phyloP scores from a whole-genome alignment of 2,888 invertebrate species.

The Tipula helvola region DNA sequence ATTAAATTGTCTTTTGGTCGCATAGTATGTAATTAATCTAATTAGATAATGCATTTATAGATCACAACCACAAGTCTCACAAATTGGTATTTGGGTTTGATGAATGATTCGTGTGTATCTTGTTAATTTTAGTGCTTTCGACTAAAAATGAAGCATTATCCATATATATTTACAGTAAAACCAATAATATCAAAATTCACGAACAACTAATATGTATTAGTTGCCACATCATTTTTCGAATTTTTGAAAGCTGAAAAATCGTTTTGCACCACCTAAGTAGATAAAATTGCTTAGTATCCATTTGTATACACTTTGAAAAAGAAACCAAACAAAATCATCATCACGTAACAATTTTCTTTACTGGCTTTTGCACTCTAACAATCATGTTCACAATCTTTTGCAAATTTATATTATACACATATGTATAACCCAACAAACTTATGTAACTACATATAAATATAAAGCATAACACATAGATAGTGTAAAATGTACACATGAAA shows the following conservation, averaged over 20 bases:
- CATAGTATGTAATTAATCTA: not conserved
- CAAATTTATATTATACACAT: not conserved
- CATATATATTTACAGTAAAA: not conserved
- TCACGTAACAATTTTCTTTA: not conserved
- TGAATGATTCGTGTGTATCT: not conserved
- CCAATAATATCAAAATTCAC: not conserved
- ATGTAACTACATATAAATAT: not conserved
- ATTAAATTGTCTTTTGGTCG: not conserved
- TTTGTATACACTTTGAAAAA: not conserved
- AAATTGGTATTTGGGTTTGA: not conserved
- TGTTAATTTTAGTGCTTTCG: not conserved
- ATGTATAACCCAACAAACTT: not conserved
- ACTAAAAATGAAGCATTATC: not conserved
- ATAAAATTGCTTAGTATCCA: not conserved
- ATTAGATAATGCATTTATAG: not conserved
- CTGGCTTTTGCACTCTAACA: not conserved
- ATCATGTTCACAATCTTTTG: not conserved
- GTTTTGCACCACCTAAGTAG: not conserved
- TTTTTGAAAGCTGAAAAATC: not conserved
- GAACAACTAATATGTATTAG: not conserved
- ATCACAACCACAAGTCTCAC: not conserved
- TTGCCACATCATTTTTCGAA: not conserved
- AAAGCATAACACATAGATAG: not conserved
- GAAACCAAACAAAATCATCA: not conserved
- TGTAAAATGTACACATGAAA: not conserved